Conservation (phyloP, 2,888 invertebrate genomes). For the Fabriciana adippe region DNA sequence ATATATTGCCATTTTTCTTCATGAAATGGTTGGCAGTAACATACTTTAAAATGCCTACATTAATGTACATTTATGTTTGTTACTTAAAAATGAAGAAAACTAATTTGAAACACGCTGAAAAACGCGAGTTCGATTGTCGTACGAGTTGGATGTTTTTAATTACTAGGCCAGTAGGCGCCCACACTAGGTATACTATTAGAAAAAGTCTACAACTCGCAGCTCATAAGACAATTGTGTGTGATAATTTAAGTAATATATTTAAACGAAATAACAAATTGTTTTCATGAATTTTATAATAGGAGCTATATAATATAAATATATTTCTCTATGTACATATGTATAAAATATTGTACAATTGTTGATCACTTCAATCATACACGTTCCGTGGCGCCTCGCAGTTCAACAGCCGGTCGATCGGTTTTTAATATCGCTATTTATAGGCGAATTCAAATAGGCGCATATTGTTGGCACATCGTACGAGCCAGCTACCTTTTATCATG, state of each 20-base stretch:
- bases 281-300: no score
- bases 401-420: constrained; percentile 59
- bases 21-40: constrained; percentile 21
- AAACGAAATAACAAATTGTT: no score
- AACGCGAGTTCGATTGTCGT: no score
- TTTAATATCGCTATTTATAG: constrained; percentile 65
- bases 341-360: constrained; percentile 7
- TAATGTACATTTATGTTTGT: neutral
- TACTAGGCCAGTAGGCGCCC: no score
- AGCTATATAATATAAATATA: no score
- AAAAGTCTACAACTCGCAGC: no score
- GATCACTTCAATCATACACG: constrained; percentile 21
- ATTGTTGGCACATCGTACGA: constrained; percentile 50
- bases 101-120: no score
- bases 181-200: no score
- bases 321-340: neutral
- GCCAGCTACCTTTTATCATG: constrained; percentile 32
- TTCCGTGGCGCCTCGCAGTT: constrained; percentile 56
- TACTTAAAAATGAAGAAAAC: no score
- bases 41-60: neutral
- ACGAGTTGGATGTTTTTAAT: no score
- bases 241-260: no score
- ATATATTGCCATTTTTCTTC: constrained; percentile 34
- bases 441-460: constrained; percentile 54
- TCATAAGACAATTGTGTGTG: no score